These are phyloP conservation scores for Cydia pomonella DNA, from an alignment of 1,140 invertebrate species.

Conservation along the genomic window DNA sequence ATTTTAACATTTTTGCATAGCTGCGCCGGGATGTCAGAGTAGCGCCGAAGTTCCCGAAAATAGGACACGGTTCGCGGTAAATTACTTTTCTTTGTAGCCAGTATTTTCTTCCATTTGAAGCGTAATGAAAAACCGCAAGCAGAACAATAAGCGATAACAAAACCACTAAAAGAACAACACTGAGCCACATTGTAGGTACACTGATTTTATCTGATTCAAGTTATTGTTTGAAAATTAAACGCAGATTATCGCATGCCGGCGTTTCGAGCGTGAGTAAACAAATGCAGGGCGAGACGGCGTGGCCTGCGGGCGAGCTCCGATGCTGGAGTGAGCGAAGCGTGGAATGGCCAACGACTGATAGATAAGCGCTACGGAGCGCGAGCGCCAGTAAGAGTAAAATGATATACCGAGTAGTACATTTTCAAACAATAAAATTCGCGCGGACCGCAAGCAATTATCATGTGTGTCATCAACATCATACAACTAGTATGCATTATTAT, in stretches of 20 bases:
- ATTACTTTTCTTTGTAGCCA: conserved; percentile 65
- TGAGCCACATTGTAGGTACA: conserved; percentile 65
- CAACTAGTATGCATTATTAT: neutral
- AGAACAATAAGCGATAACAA: conserved; percentile 54
- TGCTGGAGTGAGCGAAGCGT: conserved; percentile 37
- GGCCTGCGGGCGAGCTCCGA: conserved; percentile 41
- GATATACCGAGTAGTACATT: neutral
- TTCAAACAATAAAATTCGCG: neutral
- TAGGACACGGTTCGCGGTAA: conserved; percentile 70
- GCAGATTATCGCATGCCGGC: conserved; percentile 39
- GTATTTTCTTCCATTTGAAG: conserved; percentile 68
- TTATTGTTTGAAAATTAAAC: neutral
- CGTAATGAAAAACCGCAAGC: conserved; percentile 66
- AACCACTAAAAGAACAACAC: conserved; percentile 55
- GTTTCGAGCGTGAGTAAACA: conserved; percentile 60
- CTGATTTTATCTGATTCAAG: conserved; percentile 33
- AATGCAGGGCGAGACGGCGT: conserved; percentile 39
- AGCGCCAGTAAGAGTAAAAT: conserved; percentile 38
- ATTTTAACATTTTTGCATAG: conserved; percentile 66
- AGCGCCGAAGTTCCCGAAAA: conserved; percentile 75
- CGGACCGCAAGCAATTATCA: no score
- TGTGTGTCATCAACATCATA: no score
- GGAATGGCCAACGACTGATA: conserved; percentile 49
- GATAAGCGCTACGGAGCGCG: conserved; percentile 60
- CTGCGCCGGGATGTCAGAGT: conserved; percentile 64